Base-by-base conservation (phyloP, 2,888 invertebrate species). In the Cerastoderma edule region DNA sequence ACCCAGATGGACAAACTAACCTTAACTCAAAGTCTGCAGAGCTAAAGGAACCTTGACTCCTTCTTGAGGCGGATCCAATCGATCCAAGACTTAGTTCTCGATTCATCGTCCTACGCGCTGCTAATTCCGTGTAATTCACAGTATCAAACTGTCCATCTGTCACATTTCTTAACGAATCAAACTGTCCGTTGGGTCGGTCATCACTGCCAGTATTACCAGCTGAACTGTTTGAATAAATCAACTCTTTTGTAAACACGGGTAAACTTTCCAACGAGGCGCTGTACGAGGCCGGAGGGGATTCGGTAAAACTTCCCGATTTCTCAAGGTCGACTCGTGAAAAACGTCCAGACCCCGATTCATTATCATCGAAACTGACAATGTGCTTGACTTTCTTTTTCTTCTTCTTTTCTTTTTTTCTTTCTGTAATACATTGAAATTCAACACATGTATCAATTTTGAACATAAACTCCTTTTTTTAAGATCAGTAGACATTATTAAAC, bases 311-410 rank as follows among this genome's bases (percentile, higher is more conserved):
- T 32, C 80, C 75, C 57, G 65, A 71, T 44, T 71, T 70, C 28
- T 75, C 80, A 22, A 75, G 68, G 28, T 67, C 72, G 13, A 78
- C 72, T 5, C 72, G 68, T 16, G 80, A 76, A 56, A 78, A 74
- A 46, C 67, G 67, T 33, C 78, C 82, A 16, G 80, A 75, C 5
- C 78, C 82, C 1, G 80, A 67, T 39, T 94, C 94, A 71, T 95
- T 95, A 72, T 95, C 95, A 88, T 95, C 95, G 92, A 95, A 95
- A 48, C 95, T 95, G 75, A 95, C 95, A 84, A 95, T 94, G 87
- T 95, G 95, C n/a, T 95, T 94, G 27, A 94, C 94, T 63, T 95
- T 94, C 91, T 95, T 95, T 89, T 94, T 95, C 86, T 94, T 94
- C 75, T 93, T 93, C 82, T 94, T 94, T 48, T 93, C 93, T 68